A percentile compares a stretch with the other conserved stretches of the same genome.
phyloP scores from a whole-genome alignment of 2,888 invertebrate species.

The Sericinus montela region DNA sequence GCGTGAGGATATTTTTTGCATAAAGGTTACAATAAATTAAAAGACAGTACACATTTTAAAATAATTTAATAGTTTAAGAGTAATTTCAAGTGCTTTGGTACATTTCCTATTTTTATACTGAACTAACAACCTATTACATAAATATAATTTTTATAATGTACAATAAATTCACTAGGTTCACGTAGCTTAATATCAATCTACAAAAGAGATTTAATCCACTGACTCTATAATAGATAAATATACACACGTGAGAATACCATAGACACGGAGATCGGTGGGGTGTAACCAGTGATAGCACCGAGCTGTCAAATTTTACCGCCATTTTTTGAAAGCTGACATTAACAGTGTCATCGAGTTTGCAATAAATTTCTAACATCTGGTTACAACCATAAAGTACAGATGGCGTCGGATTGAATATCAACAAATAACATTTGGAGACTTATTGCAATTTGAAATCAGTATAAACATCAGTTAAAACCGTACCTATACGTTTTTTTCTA shows the following conservation, averaged over 20 bases:
- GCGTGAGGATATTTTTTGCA: no score
- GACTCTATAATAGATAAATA: neutral
- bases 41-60: neutral
- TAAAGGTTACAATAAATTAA: neutral
- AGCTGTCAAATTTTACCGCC: neutral
- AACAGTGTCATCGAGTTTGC: no score
- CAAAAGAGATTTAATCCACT: neutral
- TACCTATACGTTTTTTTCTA: no score
- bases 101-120: neutral
- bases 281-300: neutral
- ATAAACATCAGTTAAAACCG: no score
- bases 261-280: no score
- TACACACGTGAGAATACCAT: neutral
- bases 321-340: neutral
- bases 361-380: no score
- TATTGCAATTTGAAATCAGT: no score
- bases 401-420: no score
- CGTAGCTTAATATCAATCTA: neutral
- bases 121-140: conserved; percentile 3
- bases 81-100: conserved; percentile 11
- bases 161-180: conserved; percentile 3
- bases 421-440: no score
- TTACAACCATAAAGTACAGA: no score
- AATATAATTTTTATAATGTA: neutral
- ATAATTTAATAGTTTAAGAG: conserved; percentile 13